Evolutionary conservation across 2,888 invertebrate genomes (phyloP).

Genomic region (Euplagia quadripunctaria): DNA sequence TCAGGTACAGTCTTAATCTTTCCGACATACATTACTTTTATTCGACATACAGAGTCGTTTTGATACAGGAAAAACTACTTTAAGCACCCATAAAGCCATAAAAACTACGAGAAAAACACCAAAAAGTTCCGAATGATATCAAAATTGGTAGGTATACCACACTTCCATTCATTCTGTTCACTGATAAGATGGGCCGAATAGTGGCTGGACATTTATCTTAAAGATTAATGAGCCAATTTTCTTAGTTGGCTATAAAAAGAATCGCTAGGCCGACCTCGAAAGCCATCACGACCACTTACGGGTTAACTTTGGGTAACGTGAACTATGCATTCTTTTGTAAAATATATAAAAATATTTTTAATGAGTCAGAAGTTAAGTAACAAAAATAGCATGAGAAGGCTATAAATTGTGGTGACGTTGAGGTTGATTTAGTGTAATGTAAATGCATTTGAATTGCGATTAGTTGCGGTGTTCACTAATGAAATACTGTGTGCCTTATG

Average conservation of each 20-base stretch:
- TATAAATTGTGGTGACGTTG: slow-evolving; percentile 26
- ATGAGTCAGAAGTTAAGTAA: slow-evolving; percentile 25
- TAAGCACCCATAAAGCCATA: slow-evolving; percentile 57
- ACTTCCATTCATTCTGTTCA: slow-evolving; percentile 78
- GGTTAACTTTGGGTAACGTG: slow-evolving; percentile 70
- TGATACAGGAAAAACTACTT: slow-evolving; percentile 56
- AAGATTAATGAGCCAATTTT: slow-evolving; percentile 88
- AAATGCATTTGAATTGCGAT: slow-evolving; percentile 32
- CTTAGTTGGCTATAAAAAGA: slow-evolving; percentile 87
- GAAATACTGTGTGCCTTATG: slow-evolving; percentile 15
- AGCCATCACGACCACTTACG: slow-evolving; percentile 73
- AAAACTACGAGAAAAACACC: slow-evolving; percentile 58
- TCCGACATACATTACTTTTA: slow-evolving; percentile 48
- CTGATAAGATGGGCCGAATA: slow-evolving; percentile 86
- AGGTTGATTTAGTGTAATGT: slow-evolving; percentile 23
- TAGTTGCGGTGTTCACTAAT: slow-evolving; percentile 18
- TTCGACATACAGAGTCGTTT: slow-evolving; percentile 52
- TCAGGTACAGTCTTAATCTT: slow-evolving; percentile 44
- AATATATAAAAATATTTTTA: slow-evolving; percentile 35
- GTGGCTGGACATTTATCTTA: slow-evolving; percentile 86
- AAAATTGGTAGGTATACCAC: slow-evolving; percentile 74
- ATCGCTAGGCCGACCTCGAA: slow-evolving; percentile 80
- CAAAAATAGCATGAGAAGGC: slow-evolving; percentile 18
- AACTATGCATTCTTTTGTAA: slow-evolving; percentile 61
- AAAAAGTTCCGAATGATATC: slow-evolving; percentile 64